A percentile compares a stretch with the other conserved stretches of the same genome.
These are phyloP conservation scores for Lasius fuliginosus DNA, from an alignment of 2,888 invertebrate genomes.

Conservation along the genomic window DNA sequence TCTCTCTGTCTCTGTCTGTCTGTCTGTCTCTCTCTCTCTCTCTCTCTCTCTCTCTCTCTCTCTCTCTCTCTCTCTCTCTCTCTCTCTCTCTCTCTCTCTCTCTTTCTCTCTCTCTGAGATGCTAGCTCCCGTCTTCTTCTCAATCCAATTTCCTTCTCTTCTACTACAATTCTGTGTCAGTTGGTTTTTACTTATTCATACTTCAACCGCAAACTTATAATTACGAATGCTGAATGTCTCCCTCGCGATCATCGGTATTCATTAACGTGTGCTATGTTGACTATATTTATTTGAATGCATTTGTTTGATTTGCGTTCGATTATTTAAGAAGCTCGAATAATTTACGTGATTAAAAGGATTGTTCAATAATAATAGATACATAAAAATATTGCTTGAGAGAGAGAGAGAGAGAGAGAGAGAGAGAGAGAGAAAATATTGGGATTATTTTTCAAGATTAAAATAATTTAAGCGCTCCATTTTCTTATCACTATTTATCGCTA, in stretches of 20 bases:
- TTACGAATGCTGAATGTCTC: slow-evolving; percentile 29
- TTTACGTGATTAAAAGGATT: not conserved
- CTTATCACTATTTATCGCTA: not conserved
- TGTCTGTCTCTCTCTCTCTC: not conserved
- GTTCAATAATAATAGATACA: not conserved
- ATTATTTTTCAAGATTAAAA: not conserved
- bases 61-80: not conserved
- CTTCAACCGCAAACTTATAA: slow-evolving; percentile 20
- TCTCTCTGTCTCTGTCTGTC: not conserved
- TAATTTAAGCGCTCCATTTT: not conserved
- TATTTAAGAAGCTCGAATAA: not conserved
- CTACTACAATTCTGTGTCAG: not conserved
- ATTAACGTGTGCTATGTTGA: not conserved
- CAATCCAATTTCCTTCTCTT: slow-evolving; percentile 18
- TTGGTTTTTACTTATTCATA: slow-evolving; percentile 45
- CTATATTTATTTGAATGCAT: not conserved
- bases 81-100: not conserved
- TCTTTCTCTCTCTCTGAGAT: slow-evolving; percentile 50
- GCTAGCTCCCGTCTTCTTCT: slow-evolving; percentile 61
- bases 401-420: not conserved
- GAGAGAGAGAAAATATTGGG: not conserved
- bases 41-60: slow-evolving; percentile 2
- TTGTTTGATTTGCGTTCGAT: not conserved
- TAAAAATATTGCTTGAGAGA: not conserved
- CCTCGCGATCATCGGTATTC: not conserved